phyloP scores from a whole-genome alignment of 2,797 vertebrate species.

The Denticeps clupeoides region DNA sequence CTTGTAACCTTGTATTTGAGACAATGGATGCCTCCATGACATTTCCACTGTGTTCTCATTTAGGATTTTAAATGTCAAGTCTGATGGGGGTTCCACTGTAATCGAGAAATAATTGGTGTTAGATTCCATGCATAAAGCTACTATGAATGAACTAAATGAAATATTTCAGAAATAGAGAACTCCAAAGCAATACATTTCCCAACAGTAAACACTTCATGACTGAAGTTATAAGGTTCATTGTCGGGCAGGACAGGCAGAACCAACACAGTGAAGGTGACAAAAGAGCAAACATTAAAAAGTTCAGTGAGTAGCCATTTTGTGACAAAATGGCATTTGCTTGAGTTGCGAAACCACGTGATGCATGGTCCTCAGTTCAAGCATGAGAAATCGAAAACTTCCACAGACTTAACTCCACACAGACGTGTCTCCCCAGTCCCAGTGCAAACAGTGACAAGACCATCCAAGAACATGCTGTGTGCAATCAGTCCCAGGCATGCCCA shows the following conservation, averaged over 20 bases:
- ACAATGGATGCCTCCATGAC: constrained; percentile 79
- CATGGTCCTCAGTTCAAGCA: constrained; percentile 90
- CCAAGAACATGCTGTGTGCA: constrained; percentile 92
- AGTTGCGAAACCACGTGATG: constrained; percentile 74
- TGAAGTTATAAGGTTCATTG: constrained; percentile 70
- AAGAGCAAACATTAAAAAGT: constrained; percentile 33
- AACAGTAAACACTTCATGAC: constrained; percentile 82
- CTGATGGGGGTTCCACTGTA: constrained; percentile 92
- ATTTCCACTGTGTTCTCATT: constrained; percentile 97
- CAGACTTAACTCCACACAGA: constrained; percentile 66
- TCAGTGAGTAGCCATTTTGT: constrained; percentile 73
- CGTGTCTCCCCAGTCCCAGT: constrained; percentile 59
- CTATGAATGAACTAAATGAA: no score
- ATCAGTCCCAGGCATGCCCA: constrained; percentile 80
- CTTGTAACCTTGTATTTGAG: constrained; percentile 81
- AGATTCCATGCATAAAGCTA: no score
- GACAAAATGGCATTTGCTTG: constrained; percentile 91
- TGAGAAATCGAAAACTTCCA: constrained; percentile 65
- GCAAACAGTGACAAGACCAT: constrained; percentile 85
- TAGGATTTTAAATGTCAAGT: constrained; percentile 98
- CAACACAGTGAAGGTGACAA: constrained; percentile 66
- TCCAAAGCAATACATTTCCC: constrained; percentile 60
- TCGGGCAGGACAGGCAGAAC: constrained; percentile 68
- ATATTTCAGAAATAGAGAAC: constrained; percentile 58
- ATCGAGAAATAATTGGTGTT: no score